Evolutionary conservation across 2,797 vertebrate species (phyloP).

Genomic region (Halcyon badia): DNA sequence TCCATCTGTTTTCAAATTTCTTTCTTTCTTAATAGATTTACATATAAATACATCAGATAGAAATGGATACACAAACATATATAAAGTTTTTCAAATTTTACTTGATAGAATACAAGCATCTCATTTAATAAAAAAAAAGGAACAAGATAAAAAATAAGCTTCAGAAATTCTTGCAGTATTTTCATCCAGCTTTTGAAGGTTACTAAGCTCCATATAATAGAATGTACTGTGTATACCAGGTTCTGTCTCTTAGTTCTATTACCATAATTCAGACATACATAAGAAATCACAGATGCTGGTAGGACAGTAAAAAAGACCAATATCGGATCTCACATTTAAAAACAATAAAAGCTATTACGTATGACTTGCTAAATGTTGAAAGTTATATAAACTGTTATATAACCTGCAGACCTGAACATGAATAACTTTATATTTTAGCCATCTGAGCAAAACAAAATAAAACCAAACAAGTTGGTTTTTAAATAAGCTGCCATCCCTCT

Average conservation of each 20-base stretch:
- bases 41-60: not conserved
- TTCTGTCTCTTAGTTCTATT: not conserved
- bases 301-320: not conserved
- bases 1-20: not conserved
- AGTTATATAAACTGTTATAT: not conserved
- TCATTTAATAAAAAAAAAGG: not conserved
- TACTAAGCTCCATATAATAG: not conserved
- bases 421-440: not conserved
- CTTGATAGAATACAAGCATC: not conserved
- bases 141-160: not conserved
- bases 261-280: not conserved
- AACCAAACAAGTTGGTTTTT: not conserved
- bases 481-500: not conserved
- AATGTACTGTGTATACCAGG: accelerated
- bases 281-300: not conserved
- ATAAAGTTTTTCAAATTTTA: not conserved
- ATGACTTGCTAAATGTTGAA: not conserved
- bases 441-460: not conserved
- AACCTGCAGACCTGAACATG: not conserved
- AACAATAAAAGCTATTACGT: not conserved
- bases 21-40: not conserved
- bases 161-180: not conserved
- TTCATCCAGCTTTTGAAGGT: not conserved
- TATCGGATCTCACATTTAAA: not conserved
- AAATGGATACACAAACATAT: not conserved